Evolutionary conservation across 1,140 invertebrate genomes (phyloP).

Genomic region (Euura saliciscinereae): DNA sequence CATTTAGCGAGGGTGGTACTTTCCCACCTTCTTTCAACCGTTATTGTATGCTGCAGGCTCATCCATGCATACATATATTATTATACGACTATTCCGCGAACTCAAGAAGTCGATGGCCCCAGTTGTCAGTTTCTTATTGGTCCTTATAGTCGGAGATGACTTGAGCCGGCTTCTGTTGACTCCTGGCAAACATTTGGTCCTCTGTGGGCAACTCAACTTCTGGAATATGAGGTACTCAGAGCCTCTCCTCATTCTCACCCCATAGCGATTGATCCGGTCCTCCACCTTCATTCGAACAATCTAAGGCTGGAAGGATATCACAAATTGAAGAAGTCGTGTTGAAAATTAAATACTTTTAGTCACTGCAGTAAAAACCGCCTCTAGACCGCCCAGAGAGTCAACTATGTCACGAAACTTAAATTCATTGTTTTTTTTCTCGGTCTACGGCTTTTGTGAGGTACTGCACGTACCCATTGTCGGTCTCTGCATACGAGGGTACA

Average conservation of each 20-base stretch:
- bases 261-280: too few relatives aligned
- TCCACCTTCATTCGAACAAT: too few relatives aligned
- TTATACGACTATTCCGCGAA: not conserved
- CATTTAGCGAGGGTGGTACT: not conserved
- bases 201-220: not conserved
- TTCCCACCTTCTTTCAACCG: not conserved
- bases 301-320: too few relatives aligned
- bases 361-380: too few relatives aligned
- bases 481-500: not conserved
- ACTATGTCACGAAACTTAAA: not conserved
- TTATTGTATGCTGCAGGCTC: not conserved
- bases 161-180: not conserved
- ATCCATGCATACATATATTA: not conserved
- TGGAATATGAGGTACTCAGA: not conserved
- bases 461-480: not conserved
- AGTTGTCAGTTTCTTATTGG: not conserved
- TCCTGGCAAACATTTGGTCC: not conserved
- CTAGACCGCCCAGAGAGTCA: too few relatives aligned
- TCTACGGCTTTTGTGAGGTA: not conserved
- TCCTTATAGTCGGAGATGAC: not conserved
- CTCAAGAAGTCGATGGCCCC: slow-evolving; percentile 3
- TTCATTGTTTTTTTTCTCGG: not conserved
- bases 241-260: too few relatives aligned
- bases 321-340: too few relatives aligned
- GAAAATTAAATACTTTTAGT: too few relatives aligned